Conservation (phyloP, 2,888 invertebrate species). For the Brassicogethes aeneus region DNA sequence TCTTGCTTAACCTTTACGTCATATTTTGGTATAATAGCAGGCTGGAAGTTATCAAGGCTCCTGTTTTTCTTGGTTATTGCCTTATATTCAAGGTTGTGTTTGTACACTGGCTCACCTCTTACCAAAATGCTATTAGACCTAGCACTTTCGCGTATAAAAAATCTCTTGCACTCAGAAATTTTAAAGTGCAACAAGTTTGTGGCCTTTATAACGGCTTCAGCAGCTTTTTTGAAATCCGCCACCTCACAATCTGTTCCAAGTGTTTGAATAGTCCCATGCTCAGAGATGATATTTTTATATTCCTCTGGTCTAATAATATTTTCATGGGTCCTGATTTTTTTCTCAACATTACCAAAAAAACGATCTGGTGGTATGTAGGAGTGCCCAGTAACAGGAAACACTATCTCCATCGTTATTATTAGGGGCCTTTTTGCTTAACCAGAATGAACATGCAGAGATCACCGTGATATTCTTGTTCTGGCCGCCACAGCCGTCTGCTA, state of each 20-base stretch:
- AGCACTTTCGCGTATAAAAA: not conserved
- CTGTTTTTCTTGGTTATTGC: not conserved
- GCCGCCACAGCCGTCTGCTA: slow-evolving; percentile 27
- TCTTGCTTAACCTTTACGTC: too few relatives aligned
- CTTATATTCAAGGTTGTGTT: not conserved
- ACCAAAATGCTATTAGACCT: not conserved
- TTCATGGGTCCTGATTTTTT: slow-evolving; percentile 8
- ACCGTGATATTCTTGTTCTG: slow-evolving; percentile 27
- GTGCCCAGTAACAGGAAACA: slow-evolving; percentile 15
- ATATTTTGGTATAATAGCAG: not conserved
- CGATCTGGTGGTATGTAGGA: slow-evolving; percentile 12
- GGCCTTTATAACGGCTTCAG: not conserved
- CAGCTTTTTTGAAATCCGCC: not conserved
- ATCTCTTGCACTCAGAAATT: not conserved
- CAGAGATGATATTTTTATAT: slow-evolving; percentile 10
- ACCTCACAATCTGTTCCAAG: not conserved
- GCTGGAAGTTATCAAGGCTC: not conserved
- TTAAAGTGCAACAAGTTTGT: not conserved
- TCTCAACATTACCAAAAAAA: slow-evolving; percentile 16
- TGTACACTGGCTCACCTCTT: not conserved
- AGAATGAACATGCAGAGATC: slow-evolving; percentile 19
- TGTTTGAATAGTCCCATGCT: slow-evolving; percentile 8
- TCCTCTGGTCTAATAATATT: slow-evolving; percentile 9
- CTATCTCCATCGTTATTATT: slow-evolving; percentile 11
- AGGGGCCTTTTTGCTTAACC: slow-evolving; percentile 17